Conservation (phyloP, 2,113 vertebrate genomes). For the Dipodomys ordii region DNA sequence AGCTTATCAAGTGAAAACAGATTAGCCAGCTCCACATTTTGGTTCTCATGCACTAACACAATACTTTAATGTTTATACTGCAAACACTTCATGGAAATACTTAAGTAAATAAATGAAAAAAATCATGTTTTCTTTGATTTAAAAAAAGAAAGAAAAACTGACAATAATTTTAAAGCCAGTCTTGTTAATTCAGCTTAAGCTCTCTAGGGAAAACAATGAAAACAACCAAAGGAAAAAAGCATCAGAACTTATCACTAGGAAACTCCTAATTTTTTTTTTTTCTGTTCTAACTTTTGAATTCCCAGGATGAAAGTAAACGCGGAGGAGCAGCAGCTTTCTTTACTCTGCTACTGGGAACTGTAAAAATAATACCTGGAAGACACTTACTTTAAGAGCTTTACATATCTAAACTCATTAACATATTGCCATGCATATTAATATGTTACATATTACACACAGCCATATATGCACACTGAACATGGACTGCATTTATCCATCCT, state of each 20-base stretch:
- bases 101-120: constrained; percentile 75
- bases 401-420: constrained; percentile 3
- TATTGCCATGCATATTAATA: too few species aligned
- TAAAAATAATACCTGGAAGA: constrained; percentile 58
- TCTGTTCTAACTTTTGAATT: constrained; percentile 57
- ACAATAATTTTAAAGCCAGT: constrained; percentile 48
- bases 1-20: constrained; percentile 76
- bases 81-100: constrained; percentile 76
- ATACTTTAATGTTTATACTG: constrained; percentile 71
- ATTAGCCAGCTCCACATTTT: constrained; percentile 67
- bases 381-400: neutral
- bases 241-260: constrained; percentile 52
- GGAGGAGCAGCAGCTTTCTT: constrained; percentile 37
- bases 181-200: constrained; percentile 59
- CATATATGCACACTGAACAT: too few species aligned
- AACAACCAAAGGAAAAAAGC: constrained; percentile 47
- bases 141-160: constrained; percentile 40
- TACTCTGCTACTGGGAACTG: neutral
- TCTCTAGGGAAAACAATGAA: constrained; percentile 52
- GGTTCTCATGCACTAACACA: constrained; percentile 76
- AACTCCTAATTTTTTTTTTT: constrained; percentile 26
- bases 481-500: too few species aligned
- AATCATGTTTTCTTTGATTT: constrained; percentile 61
- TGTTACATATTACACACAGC: too few species aligned
- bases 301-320: constrained; percentile 47